These are phyloP conservation scores for Umimayanthus chanpuru DNA, from an alignment of 92 coral and sea anemone species.

Conservation along the genomic window DNA sequence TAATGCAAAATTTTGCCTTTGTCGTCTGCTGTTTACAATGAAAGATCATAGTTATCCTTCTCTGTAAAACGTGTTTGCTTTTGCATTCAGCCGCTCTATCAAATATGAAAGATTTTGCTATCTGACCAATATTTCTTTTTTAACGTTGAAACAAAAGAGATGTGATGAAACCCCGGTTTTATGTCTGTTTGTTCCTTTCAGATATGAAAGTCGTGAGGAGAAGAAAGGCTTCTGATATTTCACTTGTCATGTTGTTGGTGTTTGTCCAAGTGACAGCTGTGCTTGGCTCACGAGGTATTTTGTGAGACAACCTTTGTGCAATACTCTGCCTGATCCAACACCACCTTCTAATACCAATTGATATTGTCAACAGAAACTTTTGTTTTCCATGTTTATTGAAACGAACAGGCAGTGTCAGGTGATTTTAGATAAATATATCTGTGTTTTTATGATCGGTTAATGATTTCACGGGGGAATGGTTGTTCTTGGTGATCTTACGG, in stretches of 20 bases:
- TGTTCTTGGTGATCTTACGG: not conserved
- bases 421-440: too few species aligned
- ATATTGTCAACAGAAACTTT: not conserved
- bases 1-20: not conserved
- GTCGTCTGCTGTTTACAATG: not conserved
- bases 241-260: not conserved
- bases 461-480: too few species aligned
- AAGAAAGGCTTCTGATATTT: not conserved
- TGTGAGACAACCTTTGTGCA: slow-evolving; percentile 10
- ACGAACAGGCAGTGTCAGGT: not conserved
- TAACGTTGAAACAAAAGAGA: not conserved
- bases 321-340: not conserved
- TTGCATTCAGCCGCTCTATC: not conserved
- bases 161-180: not conserved
- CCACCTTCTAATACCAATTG: not conserved
- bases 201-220: not conserved
- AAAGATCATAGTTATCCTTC: not conserved
- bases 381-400: not conserved
- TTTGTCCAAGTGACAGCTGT: slow-evolving; percentile 7
- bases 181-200: not conserved
- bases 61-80: not conserved
- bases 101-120: not conserved
- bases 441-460: not conserved
- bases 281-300: not conserved
- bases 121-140: not conserved